These are phyloP conservation scores for Gandaritis pyraliata DNA, from an alignment of 2,888 invertebrate genomes.

Conservation along the genomic window DNA sequence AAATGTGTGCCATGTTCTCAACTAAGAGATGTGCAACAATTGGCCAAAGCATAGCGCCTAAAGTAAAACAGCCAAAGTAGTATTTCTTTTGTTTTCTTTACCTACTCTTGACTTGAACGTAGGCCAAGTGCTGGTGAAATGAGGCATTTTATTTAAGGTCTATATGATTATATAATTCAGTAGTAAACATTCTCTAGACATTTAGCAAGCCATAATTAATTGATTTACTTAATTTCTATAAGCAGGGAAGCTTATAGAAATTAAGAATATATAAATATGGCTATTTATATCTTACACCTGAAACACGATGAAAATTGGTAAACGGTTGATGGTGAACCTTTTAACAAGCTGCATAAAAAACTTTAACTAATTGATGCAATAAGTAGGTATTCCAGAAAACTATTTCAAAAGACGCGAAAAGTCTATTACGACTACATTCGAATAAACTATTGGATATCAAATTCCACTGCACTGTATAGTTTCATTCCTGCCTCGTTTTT, in stretches of 20 bases:
- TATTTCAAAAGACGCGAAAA: too few species aligned
- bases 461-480: slow-evolving; percentile 30
- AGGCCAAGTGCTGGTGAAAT: slow-evolving; percentile 60
- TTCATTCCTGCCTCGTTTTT: slow-evolving; percentile 46
- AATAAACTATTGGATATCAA: slow-evolving; percentile 5
- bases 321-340: too few species aligned
- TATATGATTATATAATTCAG: too few species aligned
- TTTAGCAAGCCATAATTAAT: not conserved
- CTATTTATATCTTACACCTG: too few species aligned
- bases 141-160: not conserved
- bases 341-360: too few species aligned
- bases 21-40: slow-evolving; percentile 63
- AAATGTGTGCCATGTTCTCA: not conserved
- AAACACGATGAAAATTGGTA: too few species aligned
- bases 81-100: slow-evolving; percentile 58
- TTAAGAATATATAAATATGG: too few species aligned
- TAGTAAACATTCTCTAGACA: not conserved
- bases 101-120: slow-evolving; percentile 69
- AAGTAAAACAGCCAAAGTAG: slow-evolving; percentile 53
- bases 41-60: slow-evolving; percentile 60
- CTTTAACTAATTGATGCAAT: too few species aligned
- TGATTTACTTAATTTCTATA: not conserved
- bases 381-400: too few species aligned
- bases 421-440: not conserved
- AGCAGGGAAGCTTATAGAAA: too few species aligned